phyloP scores from a whole-genome alignment of 2,888 invertebrate species.

The Sicus ferrugineus region DNA sequence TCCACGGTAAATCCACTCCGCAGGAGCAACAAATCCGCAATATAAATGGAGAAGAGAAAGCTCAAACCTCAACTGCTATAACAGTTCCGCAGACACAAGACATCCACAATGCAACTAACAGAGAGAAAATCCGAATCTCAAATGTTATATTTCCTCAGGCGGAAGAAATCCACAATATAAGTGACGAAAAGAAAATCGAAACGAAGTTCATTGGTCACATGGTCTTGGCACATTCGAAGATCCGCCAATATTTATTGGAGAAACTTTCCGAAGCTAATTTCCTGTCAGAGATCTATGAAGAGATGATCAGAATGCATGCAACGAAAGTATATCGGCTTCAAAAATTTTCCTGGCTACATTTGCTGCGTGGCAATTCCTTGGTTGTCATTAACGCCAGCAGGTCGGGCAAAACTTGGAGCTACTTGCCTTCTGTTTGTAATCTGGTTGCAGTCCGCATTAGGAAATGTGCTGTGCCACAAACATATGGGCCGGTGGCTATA shows the following conservation, averaged over 20 bases:
- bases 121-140: conserved; percentile 41
- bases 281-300: conserved; percentile 48
- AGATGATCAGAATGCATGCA: conserved; percentile 51
- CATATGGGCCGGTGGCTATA: conserved; percentile 71
- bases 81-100: conserved; percentile 10
- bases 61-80: conserved; percentile 35
- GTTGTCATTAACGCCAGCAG: conserved; percentile 70
- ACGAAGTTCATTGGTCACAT: conserved; percentile 48
- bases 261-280: conserved; percentile 49
- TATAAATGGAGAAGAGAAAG: conserved; percentile 40
- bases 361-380: conserved; percentile 72
- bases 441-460: conserved; percentile 62
- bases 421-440: conserved; percentile 73
- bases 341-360: conserved; percentile 75
- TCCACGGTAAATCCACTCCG: background rate
- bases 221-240: conserved; percentile 52
- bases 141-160: conserved; percentile 8
- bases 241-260: conserved; percentile 46
- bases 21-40: conserved; percentile 31
- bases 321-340: conserved; percentile 66
- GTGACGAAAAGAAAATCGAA: conserved; percentile 42
- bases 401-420: conserved; percentile 77
- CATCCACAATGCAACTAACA: conserved; percentile 39
- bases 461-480: conserved; percentile 51
- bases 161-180: conserved; percentile 35